Conservation (phyloP, 1,140 invertebrate genomes). For the Drosophila equinoxialis region DNA sequence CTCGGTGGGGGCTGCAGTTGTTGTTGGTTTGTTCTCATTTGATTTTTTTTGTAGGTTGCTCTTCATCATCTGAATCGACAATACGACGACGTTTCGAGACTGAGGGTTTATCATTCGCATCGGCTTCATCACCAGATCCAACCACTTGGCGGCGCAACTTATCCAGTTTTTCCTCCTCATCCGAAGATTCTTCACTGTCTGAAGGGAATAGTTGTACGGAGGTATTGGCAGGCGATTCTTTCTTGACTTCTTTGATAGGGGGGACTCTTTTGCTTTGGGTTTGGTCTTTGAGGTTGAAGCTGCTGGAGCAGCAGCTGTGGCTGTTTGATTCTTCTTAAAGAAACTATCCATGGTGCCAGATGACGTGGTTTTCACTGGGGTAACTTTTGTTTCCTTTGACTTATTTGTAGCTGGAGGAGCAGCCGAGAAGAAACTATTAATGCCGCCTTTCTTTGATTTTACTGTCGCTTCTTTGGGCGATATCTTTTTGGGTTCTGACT, state of each 20-base stretch:
- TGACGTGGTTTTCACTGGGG: slow-evolving; percentile 42
- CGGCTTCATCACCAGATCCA: slow-evolving; percentile 59
- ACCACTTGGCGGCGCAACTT: slow-evolving; percentile 65
- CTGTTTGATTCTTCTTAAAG: slow-evolving; percentile 60
- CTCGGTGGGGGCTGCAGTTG: slow-evolving; percentile 4
- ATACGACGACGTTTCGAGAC: slow-evolving; percentile 68
- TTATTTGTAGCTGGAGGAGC: slow-evolving; percentile 41
- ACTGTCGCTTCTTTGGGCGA: slow-evolving; percentile 48
- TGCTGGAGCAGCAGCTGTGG: slow-evolving; percentile 12
- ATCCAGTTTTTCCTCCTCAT: slow-evolving; percentile 76
- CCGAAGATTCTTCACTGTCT: slow-evolving; percentile 63
- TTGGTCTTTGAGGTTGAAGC: slow-evolving; percentile 27
- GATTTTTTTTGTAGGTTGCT: slow-evolving; percentile 68
- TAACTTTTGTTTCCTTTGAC: slow-evolving; percentile 57
- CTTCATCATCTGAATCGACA: slow-evolving; percentile 72
- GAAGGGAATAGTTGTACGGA: slow-evolving; percentile 66
- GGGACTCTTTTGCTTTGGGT: slow-evolving; percentile 20
- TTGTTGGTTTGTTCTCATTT: slow-evolving; percentile 22
- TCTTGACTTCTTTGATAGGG: slow-evolving; percentile 21
- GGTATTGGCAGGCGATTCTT: slow-evolving; percentile 50
- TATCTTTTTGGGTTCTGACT: slow-evolving; percentile 34
- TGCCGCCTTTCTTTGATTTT: slow-evolving; percentile 62
- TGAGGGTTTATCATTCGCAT: slow-evolving; percentile 35
- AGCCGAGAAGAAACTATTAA: slow-evolving; percentile 64
- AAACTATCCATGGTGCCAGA: slow-evolving; percentile 64